Evolutionary conservation across 1,140 invertebrate species (phyloP), one percentile per base, ranked within the genome.

Genomic region (Drosophila hydei): DNA sequence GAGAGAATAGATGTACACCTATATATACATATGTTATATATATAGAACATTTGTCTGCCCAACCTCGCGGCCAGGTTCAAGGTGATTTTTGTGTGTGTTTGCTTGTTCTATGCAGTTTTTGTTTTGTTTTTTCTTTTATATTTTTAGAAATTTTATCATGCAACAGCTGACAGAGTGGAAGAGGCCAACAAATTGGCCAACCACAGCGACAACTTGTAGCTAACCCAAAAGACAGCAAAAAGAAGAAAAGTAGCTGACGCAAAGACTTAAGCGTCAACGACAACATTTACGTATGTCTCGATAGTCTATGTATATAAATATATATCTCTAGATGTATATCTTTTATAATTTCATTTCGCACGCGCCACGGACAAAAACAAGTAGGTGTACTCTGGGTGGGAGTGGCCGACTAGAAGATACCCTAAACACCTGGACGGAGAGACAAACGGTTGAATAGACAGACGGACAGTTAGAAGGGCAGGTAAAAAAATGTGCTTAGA

Each of bases 131-230:
- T 7, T 25, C 25, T 25, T 14, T 14, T 65, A 51, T 85, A 85
- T 85, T 85, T 85, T 77, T 87, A 85, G 80, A 85, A 11, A 77
- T 87, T 85, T 77, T 77, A 87, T 85, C 80, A 87, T 80, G 70
- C 80, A 85, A 85, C 80, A 85, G 80, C 80, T 87, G 80, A 85
- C 72, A 55, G 18, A 55, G 8, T 23, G 50, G 42, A 54, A 50
- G 47, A 47, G 45, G 36, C 62, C 27, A 65, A 59, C 43, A 42
- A 58, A 40, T 36, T 51, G 3, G 8, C n/a, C 59, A 67, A 61
- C 36, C 38, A 16, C 48, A 38, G 62, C 79, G 62, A 69, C 76
- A 83, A 83, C 51, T 68, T 74, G 74, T 81, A 27, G 78, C 73
- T 54, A 21, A 42, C 38, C 5, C 12, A 42, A 42, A 33, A 33